Percentiles rank a stretch among this genome's conserved stretches.
Conservation (phyloP, 1,140 invertebrate genomes). For the Heliconius melpomene region DNA sequence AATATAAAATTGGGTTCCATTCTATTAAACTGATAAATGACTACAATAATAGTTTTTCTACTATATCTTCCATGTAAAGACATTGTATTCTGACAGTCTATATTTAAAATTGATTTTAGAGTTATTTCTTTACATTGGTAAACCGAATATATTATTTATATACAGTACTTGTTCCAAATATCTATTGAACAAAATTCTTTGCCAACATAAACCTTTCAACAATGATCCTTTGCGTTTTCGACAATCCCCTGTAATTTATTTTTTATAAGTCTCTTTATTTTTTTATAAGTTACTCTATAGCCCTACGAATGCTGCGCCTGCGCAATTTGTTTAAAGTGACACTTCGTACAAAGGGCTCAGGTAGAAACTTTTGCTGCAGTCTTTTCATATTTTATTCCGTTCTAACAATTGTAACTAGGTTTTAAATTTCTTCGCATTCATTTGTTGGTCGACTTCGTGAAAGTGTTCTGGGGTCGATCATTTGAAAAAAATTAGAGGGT, state of each 20-base stretch:
- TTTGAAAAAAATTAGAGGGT: background rate
- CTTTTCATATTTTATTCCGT: conserved; percentile 21
- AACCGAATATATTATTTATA: background rate
- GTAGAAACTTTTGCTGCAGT: background rate
- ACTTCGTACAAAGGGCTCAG: conserved; percentile 17
- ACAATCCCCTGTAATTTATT: conserved; percentile 17
- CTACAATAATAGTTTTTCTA: no score
- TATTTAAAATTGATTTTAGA: no score
- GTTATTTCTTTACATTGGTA: background rate
- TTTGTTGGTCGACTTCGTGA: conserved; percentile 16
- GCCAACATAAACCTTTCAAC: background rate
- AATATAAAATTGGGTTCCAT: no score
- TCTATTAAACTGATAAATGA: no score
- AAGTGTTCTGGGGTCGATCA: conserved; percentile 16
- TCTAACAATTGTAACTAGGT: conserved; percentile 18
- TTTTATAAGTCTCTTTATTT: background rate
- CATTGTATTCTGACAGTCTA: no score
- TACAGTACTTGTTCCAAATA: background rate
- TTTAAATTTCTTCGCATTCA: conserved; percentile 15
- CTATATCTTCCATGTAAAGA: no score
- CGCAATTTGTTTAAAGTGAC: conserved; percentile 18
- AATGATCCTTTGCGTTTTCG: background rate
- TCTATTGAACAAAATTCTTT: background rate
- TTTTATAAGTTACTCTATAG: conserved; percentile 7
- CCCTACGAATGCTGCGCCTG: background rate